A percentile compares a stretch with the other conserved stretches of the same genome.
Conservation (phyloP, 2,888 invertebrate species). For the Calliopum simillimum region DNA sequence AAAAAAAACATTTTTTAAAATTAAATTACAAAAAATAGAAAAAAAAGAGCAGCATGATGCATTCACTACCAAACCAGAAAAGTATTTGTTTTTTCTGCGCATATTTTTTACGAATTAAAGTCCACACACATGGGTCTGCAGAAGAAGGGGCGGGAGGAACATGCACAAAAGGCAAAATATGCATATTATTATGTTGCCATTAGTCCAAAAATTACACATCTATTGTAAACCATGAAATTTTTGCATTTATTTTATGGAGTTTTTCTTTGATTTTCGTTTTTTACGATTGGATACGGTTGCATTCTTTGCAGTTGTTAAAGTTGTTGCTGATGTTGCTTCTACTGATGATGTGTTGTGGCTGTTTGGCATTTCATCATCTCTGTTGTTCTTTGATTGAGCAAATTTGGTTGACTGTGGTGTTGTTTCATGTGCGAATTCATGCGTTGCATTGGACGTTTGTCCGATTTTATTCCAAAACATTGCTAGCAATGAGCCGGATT, state of each 20-base stretch:
- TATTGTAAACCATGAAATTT: not conserved
- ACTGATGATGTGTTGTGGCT: slow-evolving; percentile 5
- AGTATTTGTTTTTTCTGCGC: not conserved
- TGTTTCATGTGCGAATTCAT: slow-evolving; percentile 4
- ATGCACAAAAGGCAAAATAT: not conserved
- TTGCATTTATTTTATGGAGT: slow-evolving; percentile 41
- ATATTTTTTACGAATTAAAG: not conserved
- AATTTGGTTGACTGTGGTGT: slow-evolving; percentile 8
- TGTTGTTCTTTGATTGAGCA: slow-evolving; percentile 32
- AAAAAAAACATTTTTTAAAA: slow-evolving; percentile 27
- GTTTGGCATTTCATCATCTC: slow-evolving; percentile 11
- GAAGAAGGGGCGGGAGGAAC: not conserved
- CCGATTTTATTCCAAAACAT: not conserved
- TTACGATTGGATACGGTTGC: slow-evolving; percentile 54
- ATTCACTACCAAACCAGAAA: slow-evolving; percentile 16
- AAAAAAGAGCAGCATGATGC: slow-evolving; percentile 17
- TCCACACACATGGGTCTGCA: not conserved
- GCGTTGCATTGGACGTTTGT: slow-evolving; percentile 32
- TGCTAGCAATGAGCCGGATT: not conserved
- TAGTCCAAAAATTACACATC: not conserved
- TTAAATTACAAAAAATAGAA: slow-evolving; percentile 32
- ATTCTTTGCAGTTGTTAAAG: slow-evolving; percentile 19
- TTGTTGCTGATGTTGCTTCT: slow-evolving; percentile 23
- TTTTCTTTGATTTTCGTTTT: slow-evolving; percentile 60
- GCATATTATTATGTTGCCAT: not conserved